Percentiles rank a stretch among this genome's conserved stretches.
phyloP scores from a whole-genome alignment of 2,888 invertebrate genomes.

The Epinotia nisella region DNA sequence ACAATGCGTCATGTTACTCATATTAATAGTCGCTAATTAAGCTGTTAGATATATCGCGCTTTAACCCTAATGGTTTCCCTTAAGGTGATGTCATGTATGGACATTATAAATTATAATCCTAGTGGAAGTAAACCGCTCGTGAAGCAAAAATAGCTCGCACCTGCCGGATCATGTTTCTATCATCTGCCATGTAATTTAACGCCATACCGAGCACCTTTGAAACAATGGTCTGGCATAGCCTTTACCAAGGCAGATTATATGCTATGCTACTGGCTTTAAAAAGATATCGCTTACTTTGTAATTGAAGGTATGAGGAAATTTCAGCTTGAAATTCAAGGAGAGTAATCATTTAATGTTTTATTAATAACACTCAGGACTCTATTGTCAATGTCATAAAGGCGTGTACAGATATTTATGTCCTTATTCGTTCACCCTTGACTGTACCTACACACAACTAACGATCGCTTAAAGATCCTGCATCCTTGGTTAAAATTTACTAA shows the following conservation, averaged over 20 bases:
- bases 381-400: too few species aligned
- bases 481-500: background rate
- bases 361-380: too few species aligned
- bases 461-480: too few species aligned
- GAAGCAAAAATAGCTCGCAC: conserved; percentile 48
- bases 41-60: background rate
- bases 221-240: conserved; percentile 15
- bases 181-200: conserved; percentile 48
- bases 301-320: background rate
- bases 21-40: too few species aligned
- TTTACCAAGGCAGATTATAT: conserved; percentile 1
- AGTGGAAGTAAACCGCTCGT: conserved; percentile 1
- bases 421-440: too few species aligned
- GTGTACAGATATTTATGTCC: too few species aligned
- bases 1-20: too few species aligned
- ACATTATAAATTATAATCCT: background rate
- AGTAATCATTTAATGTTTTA: too few species aligned
- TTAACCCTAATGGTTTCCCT: background rate
- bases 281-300: background rate
- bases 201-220: conserved; percentile 32
- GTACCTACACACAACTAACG: too few species aligned
- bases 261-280: background rate
- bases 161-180: conserved; percentile 49
- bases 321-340: background rate
- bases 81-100: background rate